Evolutionary conservation across 64 coral and sea anemone species (phyloP), one percentile per base, ranked within the genome.

Genomic region (Acropora yongei): DNA sequence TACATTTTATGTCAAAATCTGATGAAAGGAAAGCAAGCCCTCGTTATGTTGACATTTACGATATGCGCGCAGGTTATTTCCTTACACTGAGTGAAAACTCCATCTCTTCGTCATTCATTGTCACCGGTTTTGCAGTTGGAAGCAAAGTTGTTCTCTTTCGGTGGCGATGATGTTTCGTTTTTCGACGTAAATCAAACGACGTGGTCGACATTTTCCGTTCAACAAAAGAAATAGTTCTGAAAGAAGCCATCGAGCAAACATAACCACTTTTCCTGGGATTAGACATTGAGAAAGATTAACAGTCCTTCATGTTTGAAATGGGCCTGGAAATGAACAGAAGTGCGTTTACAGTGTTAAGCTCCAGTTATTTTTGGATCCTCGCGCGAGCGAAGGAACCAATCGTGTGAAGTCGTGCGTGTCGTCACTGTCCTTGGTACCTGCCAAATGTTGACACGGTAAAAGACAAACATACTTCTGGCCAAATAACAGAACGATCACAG

Each of bases 1-100:
- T 30, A 30, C 30, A 30, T 30, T 30, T 55, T 55, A 9, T 55
- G 51, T 55, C 9, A 5, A 55, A 55, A 55, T 0, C 4, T 4
- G 9, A 0, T 55, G 4, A 55, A 0, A 55, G 9, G 4, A 9
- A 55, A 55, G 9, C 51, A 55, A 55, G 9, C 4, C 51, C 4
- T 55, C 51, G 9, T 55, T 55, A 55, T 55, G 51, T 55, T 55
- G 51, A 4, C 51, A 55, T 55, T 55, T 55, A 9, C 51, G 0
- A 55, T 55, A 4, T 4, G 4, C 4, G 44, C 49, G 44, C 46
- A n/a, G 20, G 84, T 65, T 58, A 4, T 7, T 74, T 44, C 79
- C 94, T 74, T 48, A 96, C 95, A 50, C 92, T 66, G 39, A 96
- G 92, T 53, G 88, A 91, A 68, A 96, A 96, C 46, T 96, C 95